Evolutionary conservation across 1,140 invertebrate genomes (phyloP), one percentile per base, ranked within the genome.

Genomic region (Paralvinella palmiformis): DNA sequence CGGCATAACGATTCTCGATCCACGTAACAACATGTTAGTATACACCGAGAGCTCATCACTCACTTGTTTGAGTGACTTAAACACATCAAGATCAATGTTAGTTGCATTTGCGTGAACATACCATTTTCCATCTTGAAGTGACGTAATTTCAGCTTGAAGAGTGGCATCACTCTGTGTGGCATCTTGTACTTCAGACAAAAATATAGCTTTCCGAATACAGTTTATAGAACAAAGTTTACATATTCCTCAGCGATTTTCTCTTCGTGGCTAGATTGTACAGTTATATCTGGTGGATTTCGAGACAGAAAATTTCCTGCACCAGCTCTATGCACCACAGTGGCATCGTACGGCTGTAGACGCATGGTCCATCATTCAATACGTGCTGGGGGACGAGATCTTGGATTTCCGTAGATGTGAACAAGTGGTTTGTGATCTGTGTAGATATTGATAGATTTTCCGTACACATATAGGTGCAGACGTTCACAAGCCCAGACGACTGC

Each of bases 401-500:
- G 24, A 32, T 60, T 60, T n/a, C 15, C 20, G 24, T 6, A 60
- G 20, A 60, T 41, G 35, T 17, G 22, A 1, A 45, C 22, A 20
- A 60, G 58, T 20, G 36, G 35, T 41, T 60, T 17, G 22, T 41
- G 58, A 27, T 45, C 41, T 3, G 58, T 60, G 35, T 41, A 24
- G 1, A 60, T 27, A 22, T 32, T 60, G 32, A 35, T 41, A 13
- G 58, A 22, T 22, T 24, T 17, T 22, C 35, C 58, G 13, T 27
- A 22, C 22, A 33, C 44, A 36, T 45, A 60, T 50, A 60, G 36
- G 58, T 60, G 33, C 7, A 60, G 35, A 33, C 44, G 58, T 27
- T 60, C 58, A 20, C 58, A 50, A n/a, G 20, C 58, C 58, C 36
- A 45, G 6, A 60, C 36, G 6, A 60, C 58, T 45, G 58, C 58